Evolutionary conservation across 2,797 vertebrate species (phyloP), one percentile per base, ranked within the genome.

Genomic region (Siniperca obscura): DNA sequence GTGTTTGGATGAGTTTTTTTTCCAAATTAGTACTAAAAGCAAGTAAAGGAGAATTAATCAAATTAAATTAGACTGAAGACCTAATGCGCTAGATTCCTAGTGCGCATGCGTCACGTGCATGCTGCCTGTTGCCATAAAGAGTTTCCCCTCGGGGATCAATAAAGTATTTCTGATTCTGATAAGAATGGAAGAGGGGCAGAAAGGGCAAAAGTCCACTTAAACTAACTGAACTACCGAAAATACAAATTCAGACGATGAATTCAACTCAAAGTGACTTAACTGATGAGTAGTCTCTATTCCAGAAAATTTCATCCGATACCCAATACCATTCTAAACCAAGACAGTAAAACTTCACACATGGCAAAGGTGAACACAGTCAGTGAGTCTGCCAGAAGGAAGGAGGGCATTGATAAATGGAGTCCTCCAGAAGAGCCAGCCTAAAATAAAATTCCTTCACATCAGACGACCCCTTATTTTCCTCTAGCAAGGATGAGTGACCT

Each of bases 371-470:
- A 75, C 66, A 52, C 25, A 59, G 60, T 68, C 70, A 64, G 62
- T 4, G 59, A 66, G 68, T 78, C 62, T 66, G 14, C 70, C 73
- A 72, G 76, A 70, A 76, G 46, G 53, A 77, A 80, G 67, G 68
- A 68, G 36, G 64, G 87, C 85, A 78, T 85, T 95, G 90, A 95
- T 93, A 90, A 93, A 95, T 93, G 82, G 83, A 82, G 82, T 90
- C 87, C 84, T 89, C 80, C 69, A 90, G 80, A 91, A 93, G 77
- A 86, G 76, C 53, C 44, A 73, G 87, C 83, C 90, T 81, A 88
- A 95, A 96, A 95, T 93, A 94, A 94, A 92, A 93, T 87, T 90
- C 88, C 90, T 92, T 90, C 85, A 87, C 83, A 89, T 86, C 85
- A 88, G 82, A 89, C 82, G 66, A 88, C 90, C 94, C 82, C 68